phyloP scores from a whole-genome alignment of 2,113 vertebrate species.

The Saguinus imperator region DNA sequence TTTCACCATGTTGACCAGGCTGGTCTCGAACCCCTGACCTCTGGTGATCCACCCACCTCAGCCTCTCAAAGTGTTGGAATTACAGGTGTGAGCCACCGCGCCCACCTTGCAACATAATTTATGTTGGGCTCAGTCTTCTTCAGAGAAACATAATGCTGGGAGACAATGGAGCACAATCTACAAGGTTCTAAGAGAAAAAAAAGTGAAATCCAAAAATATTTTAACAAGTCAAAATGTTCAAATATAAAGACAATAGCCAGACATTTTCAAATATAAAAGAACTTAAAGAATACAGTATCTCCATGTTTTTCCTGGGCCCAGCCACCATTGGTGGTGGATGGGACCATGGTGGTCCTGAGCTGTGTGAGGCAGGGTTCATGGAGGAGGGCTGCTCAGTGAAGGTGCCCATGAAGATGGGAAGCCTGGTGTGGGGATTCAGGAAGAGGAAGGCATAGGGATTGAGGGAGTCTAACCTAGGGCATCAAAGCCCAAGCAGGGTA shows the following conservation, averaged over 20 bases:
- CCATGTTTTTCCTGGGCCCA: background rate
- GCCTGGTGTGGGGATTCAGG: too few species aligned
- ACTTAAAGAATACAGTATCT: background rate
- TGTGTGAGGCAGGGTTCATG: too few species aligned
- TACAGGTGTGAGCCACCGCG: too few species aligned
- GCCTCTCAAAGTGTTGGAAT: too few species aligned
- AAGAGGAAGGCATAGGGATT: background rate
- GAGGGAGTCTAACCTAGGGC: background rate
- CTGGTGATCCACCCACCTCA: too few species aligned
- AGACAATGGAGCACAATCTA: background rate
- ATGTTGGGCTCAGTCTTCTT: background rate
- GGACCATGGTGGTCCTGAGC: background rate
- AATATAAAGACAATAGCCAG: background rate
- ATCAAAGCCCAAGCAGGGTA: background rate
- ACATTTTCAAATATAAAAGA: background rate
- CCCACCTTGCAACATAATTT: background rate
- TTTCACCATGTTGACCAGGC: too few species aligned
- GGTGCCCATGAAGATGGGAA: background rate
- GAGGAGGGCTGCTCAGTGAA: background rate
- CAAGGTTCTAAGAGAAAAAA: background rate
- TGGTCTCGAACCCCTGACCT: too few species aligned
- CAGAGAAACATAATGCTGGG: background rate
- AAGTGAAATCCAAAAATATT: background rate
- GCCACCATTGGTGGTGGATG: background rate
- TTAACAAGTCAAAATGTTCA: background rate